Conservation (phyloP, 2,888 invertebrate species). For the Corbicula japonica region DNA sequence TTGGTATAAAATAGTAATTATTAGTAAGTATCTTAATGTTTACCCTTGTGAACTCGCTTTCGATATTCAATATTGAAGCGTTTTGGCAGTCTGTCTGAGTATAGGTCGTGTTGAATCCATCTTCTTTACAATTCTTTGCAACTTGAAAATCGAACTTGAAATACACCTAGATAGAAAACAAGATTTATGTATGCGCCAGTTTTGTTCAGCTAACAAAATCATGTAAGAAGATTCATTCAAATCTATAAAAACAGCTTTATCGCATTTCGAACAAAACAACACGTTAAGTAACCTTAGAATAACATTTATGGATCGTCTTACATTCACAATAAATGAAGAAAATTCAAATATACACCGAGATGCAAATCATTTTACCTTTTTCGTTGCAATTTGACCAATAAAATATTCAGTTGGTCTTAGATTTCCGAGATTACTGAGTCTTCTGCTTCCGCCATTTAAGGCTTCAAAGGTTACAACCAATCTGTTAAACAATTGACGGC, state of each 20-base stretch:
- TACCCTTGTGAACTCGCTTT: slow-evolving; percentile 47
- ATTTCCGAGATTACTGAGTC: not conserved
- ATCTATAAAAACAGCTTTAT: too few relatives aligned
- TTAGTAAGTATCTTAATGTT: too few relatives aligned
- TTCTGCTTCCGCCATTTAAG: slow-evolving; percentile 28
- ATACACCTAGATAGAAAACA: slow-evolving; percentile 29
- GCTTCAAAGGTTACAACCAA: slow-evolving; percentile 29
- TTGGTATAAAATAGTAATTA: not conserved
- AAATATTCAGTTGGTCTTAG: slow-evolving; percentile 8
- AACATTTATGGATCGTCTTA: too few relatives aligned
- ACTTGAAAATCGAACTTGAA: slow-evolving; percentile 62
- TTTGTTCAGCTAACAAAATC: too few relatives aligned
- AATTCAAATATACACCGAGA: too few relatives aligned
- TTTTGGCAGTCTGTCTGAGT: too few relatives aligned
- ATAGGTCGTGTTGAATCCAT: not conserved
- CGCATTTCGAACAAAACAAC: too few relatives aligned
- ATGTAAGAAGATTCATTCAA: too few relatives aligned
- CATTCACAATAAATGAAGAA: too few relatives aligned
- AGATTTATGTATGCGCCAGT: too few relatives aligned
- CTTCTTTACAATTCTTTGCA: slow-evolving; percentile 48
- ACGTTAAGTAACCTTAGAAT: too few relatives aligned
- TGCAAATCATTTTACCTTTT: slow-evolving; percentile 24
- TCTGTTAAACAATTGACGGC: slow-evolving; percentile 32
- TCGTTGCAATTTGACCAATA: not conserved
- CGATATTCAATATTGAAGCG: slow-evolving; percentile 3